Base-by-base conservation (phyloP, 2,888 invertebrate genomes). In the Philaethria dido region DNA sequence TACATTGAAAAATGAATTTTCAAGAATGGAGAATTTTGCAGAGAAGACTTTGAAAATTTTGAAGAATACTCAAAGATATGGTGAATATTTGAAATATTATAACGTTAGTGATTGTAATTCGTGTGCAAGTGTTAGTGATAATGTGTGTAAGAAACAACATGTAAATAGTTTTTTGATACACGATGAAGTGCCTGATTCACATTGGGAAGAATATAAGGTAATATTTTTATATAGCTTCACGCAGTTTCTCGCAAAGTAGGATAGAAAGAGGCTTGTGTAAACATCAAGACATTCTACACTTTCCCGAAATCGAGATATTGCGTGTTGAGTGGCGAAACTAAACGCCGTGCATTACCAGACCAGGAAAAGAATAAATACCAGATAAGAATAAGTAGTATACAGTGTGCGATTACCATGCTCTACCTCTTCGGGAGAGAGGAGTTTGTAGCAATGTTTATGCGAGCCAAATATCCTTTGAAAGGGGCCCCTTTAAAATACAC, bases 201-300 rank as follows among this genome's bases (percentile, higher is more conserved):
- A 92, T 69, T 92, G 92, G 92, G 69, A 81, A 13, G 85, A 87
- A 69, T 92, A 84, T 74, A 92, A 90, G 84, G 92, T 90, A 75
- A 76, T 16, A 11, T 59, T 42, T 18, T 33, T 54, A 4, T 29
- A 4, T 29, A 29, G 29, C 29, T 29, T 29, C 29, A 29, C 29
- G 29, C 29, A 0, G 13, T 18, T 11, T 29, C 16, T 8, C 52
- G 8, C 52, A 20, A 11, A 3, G 13, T 11, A n/a, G n/a, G n/a
- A n/a, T n/a, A n/a, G n/a, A n/a, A 11, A 47, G 45, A 1, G 5
- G 25, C 25, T 25, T n/a, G n/a, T n/a, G n/a, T n/a, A n/a, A n/a
- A n/a, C n/a, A n/a, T n/a, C n/a, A n/a, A n/a, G n/a, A n/a, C n/a
- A n/a, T n/a, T n/a, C n/a, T n/a, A n/a, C n/a, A n/a, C n/a, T n/a